Base-by-base conservation (phyloP, 2,888 invertebrate species). In the Orchestes rusci region DNA sequence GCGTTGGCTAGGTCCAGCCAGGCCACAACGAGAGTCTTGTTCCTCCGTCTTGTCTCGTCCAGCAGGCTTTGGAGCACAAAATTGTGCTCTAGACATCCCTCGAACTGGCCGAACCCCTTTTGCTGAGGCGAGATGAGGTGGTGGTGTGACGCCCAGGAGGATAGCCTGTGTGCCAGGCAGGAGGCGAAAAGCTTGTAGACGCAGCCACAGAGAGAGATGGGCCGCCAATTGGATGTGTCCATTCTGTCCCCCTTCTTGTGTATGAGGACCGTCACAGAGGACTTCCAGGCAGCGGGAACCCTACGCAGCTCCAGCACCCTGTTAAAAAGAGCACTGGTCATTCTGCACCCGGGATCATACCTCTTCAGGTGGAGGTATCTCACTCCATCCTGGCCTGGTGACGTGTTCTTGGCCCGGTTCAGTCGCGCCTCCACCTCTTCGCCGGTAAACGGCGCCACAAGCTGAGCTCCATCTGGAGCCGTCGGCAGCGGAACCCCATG, bases 1-100 rank as follows among this genome's bases (percentile, higher is more conserved):
- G 68, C 67, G 20, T 68, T 69, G 4, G 59, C 43, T 3, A 66
- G 47, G 42, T 69, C 65, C 30, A 68, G 45, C 61, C 63, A 67
- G 3, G 63, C 61, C 1, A 66, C 52, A 10, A 53, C 55, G 4
- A 59, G 16, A 43, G 42, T 3, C 7, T 32, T 38, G 4, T 7
- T 20, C 2, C 20, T 39, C 27, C 45, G 20, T 12, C 43, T 29
- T 7, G 58, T 53, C 30, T 58, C 58, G 2, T 50, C 47, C 1
- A 60, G 45, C 18, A 54, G 50, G 16, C 57, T 54, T 52, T 62
- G 60, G n/a, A 64, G 40, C 28, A 60, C 50, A 49, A 58, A 66
- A 48, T 64, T 66, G 45, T 65, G 63, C 45, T 66, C 64, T 2
- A 56, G 48, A 23, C 59, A 62, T 0, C 63, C 64, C 43, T 66